Evolutionary conservation across 2,797 vertebrate genomes (phyloP).

Genomic region (Setipinna tenuifilis): DNA sequence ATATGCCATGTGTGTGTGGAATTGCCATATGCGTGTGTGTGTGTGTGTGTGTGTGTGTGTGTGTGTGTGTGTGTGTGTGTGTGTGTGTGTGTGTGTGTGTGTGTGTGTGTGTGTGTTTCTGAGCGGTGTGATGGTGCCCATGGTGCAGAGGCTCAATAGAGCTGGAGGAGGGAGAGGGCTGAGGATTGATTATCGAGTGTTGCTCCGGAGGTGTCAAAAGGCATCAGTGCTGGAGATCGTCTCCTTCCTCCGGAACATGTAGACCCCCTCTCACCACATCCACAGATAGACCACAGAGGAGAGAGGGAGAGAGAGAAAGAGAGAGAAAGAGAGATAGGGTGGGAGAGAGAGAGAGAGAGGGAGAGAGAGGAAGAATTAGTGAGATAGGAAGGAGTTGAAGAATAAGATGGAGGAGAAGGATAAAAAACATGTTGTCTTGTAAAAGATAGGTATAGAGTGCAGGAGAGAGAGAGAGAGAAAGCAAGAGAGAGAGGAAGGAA

Average conservation of each 20-base stretch:
- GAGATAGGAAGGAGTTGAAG: constrained; percentile 49
- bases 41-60: too few relatives aligned
- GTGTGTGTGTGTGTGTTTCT: not conserved
- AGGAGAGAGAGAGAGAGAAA: not conserved
- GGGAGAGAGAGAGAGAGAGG: not conserved
- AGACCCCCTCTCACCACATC: not conserved
- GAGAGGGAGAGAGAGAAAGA: not conserved
- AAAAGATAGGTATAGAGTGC: too few relatives aligned
- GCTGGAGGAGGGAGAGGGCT: constrained; percentile 28
- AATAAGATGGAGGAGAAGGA: too few relatives aligned
- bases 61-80: too few relatives aligned
- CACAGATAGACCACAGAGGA: not conserved
- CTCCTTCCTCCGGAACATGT: not conserved
- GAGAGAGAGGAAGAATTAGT: not conserved
- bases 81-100: too few relatives aligned
- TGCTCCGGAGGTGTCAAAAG: constrained; percentile 40
- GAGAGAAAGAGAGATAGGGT: constrained; percentile 4
- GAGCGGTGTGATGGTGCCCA: constrained; percentile 10
- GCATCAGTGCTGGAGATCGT: not conserved
- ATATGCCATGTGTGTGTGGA: too few relatives aligned
- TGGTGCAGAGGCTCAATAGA: not conserved
- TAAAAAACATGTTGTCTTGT: too few relatives aligned
- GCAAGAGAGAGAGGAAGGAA: not conserved
- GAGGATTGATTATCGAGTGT: constrained; percentile 46
- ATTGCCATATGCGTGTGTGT: too few relatives aligned